phyloP scores from a whole-genome alignment of 2,888 invertebrate species.

The Trichopria drosophilae region DNA sequence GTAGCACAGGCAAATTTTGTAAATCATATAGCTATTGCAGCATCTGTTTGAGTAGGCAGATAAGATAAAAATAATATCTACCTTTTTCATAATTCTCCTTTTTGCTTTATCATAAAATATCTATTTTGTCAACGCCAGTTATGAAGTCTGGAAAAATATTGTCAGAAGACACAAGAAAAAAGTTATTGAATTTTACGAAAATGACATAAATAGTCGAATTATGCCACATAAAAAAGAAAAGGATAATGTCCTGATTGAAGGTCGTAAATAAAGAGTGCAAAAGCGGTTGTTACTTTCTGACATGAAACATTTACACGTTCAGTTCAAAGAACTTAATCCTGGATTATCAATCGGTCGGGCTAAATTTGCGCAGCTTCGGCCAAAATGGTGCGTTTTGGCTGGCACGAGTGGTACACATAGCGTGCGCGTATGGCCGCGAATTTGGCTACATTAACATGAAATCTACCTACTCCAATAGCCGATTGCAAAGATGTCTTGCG shows the following conservation, averaged over 20 bases:
- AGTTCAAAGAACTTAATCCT: conserved; percentile 9
- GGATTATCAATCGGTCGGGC: neutral
- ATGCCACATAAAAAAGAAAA: conserved; percentile 12
- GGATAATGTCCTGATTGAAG: neutral
- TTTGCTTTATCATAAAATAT: too few relatives aligned
- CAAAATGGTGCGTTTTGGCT: conserved; percentile 17
- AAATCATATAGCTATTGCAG: too few relatives aligned
- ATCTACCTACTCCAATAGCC: neutral
- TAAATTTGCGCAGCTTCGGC: conserved; percentile 8
- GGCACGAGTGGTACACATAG: conserved; percentile 10
- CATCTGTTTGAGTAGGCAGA: too few relatives aligned
- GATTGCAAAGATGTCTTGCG: conserved; percentile 5
- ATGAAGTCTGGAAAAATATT: neutral
- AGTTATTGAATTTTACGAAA: conserved; percentile 7
- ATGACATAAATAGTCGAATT: conserved; percentile 11
- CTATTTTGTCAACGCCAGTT: neutral
- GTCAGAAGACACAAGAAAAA: neutral
- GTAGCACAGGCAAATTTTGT: too few relatives aligned
- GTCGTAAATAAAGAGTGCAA: conserved; percentile 6
- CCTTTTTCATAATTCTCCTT: too few relatives aligned
- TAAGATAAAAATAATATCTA: too few relatives aligned
- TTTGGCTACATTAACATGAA: neutral
- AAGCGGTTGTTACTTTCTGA: conserved; percentile 11
- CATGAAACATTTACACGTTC: too few relatives aligned
- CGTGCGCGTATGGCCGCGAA: conserved; percentile 15